These are phyloP conservation scores for Halcyon smyrnensis DNA, from an alignment of 2,797 vertebrate species.

Conservation along the genomic window DNA sequence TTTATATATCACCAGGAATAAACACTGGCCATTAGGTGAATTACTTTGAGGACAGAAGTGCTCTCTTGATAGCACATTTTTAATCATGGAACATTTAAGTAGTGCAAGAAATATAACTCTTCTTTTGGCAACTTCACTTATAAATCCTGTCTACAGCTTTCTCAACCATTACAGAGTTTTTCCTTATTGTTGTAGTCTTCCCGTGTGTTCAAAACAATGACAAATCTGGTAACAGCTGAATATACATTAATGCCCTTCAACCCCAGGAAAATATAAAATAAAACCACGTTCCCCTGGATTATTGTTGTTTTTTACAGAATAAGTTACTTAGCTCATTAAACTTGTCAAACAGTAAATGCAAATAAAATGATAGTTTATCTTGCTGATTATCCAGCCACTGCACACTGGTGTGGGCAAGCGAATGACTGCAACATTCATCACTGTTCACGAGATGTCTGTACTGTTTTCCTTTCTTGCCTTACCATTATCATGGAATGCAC, in stretches of 20 bases:
- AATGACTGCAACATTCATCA: neutral
- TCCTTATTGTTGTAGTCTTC: neutral
- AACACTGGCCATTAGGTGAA: neutral
- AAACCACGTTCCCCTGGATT: neutral
- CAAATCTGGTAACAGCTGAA: neutral
- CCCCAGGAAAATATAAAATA: neutral
- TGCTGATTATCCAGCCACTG: slow-evolving; percentile 1
- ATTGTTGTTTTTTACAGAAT: neutral
- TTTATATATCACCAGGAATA: neutral
- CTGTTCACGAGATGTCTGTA: neutral
- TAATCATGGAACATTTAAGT: neutral
- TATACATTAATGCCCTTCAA: neutral
- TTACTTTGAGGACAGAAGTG: neutral
- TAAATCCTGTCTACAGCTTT: neutral
- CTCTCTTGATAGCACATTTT: neutral
- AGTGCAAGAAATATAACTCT: neutral
- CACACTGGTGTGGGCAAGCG: neutral
- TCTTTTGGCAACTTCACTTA: neutral
- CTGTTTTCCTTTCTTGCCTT: neutral
- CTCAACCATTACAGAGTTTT: neutral
- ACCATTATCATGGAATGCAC: neutral
- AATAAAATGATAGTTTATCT: slow-evolving; percentile 38
- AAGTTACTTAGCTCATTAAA: slow-evolving; percentile 66
- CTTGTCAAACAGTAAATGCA: slow-evolving; percentile 64
- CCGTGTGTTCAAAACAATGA: neutral